Percentiles rank a stretch among this genome's conserved stretches.
Evolutionary conservation across 30 jellyfish, hydroid and myxozoan species (phyloP).

Genomic region (Hydractinia echinata): DNA sequence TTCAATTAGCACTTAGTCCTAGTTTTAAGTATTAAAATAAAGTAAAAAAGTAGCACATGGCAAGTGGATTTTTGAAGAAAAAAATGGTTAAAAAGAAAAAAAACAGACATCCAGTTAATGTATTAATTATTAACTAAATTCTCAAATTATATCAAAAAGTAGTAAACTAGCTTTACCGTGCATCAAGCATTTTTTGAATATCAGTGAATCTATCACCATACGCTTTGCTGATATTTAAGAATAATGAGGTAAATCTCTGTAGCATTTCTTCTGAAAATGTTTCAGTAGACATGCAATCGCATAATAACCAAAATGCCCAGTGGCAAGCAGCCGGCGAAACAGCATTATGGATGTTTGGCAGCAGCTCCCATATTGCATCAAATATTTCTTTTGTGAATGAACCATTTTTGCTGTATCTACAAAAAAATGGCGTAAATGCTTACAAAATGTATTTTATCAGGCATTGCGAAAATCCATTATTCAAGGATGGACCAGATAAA

Average conservation of each 20-base stretch:
- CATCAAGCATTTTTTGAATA: conserved; percentile 26
- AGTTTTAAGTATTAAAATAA: no score
- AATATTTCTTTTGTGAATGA: conserved; percentile 2
- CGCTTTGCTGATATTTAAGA: neutral
- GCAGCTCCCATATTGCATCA: neutral
- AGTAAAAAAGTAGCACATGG: no score
- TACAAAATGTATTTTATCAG: no score
- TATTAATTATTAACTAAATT: no score
- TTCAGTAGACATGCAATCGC: neutral
- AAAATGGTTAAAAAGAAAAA: no score
- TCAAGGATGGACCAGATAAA: no score
- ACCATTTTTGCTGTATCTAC: conserved; percentile 5
- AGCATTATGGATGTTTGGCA: conserved; percentile 24
- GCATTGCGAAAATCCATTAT: no score
- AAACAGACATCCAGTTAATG: no score
- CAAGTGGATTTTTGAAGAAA: no score
- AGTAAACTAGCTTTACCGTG: neutral
- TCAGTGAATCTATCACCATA: conserved; percentile 25
- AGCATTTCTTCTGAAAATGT: neutral
- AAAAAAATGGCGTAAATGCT: neutral
- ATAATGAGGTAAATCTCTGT: neutral
- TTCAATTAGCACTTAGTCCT: no score
- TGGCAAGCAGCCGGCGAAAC: conserved; percentile 74
- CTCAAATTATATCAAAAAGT: no score
- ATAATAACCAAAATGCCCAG: conserved; percentile 63